Evolutionary conservation across 2,888 invertebrate species (phyloP), one percentile per base, ranked within the genome.

Genomic region (Lycia hirtaria): DNA sequence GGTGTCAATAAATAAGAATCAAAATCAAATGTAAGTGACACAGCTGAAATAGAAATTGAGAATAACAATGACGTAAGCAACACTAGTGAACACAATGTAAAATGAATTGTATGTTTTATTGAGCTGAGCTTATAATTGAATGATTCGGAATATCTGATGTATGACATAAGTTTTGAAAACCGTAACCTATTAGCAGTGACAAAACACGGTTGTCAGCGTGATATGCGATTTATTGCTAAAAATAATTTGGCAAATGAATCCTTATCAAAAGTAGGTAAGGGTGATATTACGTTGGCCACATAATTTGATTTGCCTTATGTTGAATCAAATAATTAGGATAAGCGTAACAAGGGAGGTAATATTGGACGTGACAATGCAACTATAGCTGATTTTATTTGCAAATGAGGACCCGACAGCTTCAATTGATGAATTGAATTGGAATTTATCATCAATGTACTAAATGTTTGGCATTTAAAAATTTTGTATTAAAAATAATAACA

Each of bases 201-300:
- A 87, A 81, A 85, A 83, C 84, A 88, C 85, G 88, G 83, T 81
- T 88, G 88, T 88, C 87, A 87, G 68, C 81, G 71, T 84, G 85
- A 87, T 83, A 68, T 63, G 69, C 78, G 82, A 88, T 88, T 88
- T 89, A 89, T 88, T 78, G 62, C 51, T 24, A 47, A 43, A 51
- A 50, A 37, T 15, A 24, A 28, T 45, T 10, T 26, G 19, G 35
- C 1, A 10, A 30, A 24, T 32, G 22, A 53, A 19, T 9, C 15
- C 47, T 26, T 61, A 61, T 47, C 15, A 0, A 2, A 37, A 30
- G 3, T 44, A 0, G 1, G 17, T 41, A 64, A 35, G 14, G 60
- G 28, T 22, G 2, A n/a, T 44, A 45, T 52, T 63, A 9, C 28
- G 7, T 49, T 38, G n/a, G 19, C 41, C 61, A 10, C 17, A 2